A percentile compares a stretch with the other conserved stretches of the same genome.
phyloP scores from a whole-genome alignment of 1,140 invertebrate genomes.

The Pogonus chalceus region DNA sequence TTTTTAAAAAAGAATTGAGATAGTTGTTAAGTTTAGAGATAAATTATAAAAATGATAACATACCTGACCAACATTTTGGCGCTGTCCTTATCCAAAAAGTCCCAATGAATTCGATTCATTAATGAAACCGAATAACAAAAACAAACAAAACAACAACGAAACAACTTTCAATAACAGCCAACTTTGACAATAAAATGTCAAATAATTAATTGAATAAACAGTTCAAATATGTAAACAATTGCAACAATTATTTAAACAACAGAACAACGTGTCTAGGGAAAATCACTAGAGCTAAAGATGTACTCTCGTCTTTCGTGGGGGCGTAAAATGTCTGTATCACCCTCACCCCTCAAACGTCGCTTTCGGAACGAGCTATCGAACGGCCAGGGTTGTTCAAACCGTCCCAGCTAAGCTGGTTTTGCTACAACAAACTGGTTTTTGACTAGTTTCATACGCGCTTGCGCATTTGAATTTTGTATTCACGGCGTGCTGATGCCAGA shows the following conservation, averaged over 20 bases:
- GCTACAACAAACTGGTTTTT: not conserved
- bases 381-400: not conserved
- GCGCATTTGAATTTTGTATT: not conserved
- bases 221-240: not conserved
- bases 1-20: not conserved
- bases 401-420: not conserved
- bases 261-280: not conserved
- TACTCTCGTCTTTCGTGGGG: not conserved
- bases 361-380: not conserved
- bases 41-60: too few relatives aligned
- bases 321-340: not conserved
- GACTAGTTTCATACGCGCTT: not conserved
- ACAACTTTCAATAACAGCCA: not conserved
- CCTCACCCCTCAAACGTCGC: not conserved
- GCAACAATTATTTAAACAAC: not conserved
- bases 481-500: not conserved
- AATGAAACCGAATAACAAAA: not conserved
- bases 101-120: slow-evolving; percentile 1
- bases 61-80: not conserved
- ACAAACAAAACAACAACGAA: not conserved
- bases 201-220: not conserved
- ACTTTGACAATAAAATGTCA: not conserved
- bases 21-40: too few relatives aligned
- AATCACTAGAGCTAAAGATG: not conserved
- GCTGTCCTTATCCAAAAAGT: slow-evolving; percentile 4